Conservation (phyloP, 2,888 invertebrate genomes). For the Linyphia triangularis region DNA sequence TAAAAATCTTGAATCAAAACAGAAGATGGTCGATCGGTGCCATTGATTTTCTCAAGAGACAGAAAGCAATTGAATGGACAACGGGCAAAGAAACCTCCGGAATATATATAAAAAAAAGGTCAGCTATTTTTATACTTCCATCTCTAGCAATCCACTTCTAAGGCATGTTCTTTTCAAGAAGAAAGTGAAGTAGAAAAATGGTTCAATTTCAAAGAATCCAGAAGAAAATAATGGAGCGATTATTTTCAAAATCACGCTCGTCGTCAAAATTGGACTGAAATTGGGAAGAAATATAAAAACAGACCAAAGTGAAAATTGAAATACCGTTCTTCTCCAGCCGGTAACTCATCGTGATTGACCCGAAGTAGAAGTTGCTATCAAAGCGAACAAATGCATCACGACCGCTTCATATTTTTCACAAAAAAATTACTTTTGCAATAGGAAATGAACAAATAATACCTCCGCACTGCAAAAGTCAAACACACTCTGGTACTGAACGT, state of each 20-base stretch:
- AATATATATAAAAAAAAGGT: no score
- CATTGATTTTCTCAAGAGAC: no score
- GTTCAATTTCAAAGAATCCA: neutral
- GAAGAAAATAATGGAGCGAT: neutral
- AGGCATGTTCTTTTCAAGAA: no score
- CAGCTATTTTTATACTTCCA: no score
- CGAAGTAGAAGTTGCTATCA: neutral
- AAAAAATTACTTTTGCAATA: neutral
- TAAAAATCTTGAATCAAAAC: no score
- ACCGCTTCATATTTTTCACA: neutral
- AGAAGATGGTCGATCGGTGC: no score
- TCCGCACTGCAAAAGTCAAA: no score
- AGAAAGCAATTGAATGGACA: no score
- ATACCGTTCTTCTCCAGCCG: neutral
- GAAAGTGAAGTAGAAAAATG: no score
- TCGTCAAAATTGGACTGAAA: neutral
- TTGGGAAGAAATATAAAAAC: neutral
- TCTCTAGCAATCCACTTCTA: neutral
- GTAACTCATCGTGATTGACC: neutral
- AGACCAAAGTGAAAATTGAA: neutral
- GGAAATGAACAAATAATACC: neutral
- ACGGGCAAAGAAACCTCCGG: no score
- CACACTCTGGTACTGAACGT: no score
- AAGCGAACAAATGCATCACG: neutral
- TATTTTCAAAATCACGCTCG: neutral